A percentile compares a stretch with the other conserved stretches of the same genome.
Evolutionary conservation across 2,888 invertebrate genomes (phyloP).

Genomic region (Callinectes sapidus): DNA sequence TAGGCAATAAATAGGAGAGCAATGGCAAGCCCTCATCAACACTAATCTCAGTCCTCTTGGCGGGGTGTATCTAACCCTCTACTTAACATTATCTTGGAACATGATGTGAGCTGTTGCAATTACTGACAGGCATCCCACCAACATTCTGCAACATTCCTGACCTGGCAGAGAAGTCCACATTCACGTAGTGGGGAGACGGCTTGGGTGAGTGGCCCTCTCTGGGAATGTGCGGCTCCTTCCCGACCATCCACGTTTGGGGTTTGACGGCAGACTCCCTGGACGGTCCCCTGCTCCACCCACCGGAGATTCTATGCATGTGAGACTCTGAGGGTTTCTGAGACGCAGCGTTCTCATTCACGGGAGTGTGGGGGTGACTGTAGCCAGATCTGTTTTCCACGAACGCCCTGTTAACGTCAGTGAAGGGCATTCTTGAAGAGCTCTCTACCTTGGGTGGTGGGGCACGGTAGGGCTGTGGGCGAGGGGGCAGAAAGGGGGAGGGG

Average conservation of each 20-base stretch:
- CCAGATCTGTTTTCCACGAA: neutral
- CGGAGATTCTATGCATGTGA: constrained; percentile 26
- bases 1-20: neutral
- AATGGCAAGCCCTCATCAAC: neutral
- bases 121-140: neutral
- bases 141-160: constrained; percentile 15
- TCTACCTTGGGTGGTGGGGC: neutral
- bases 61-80: neutral
- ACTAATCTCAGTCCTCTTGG: neutral
- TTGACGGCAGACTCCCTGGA: neutral
- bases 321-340: constrained; percentile 5
- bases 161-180: constrained; percentile 55
- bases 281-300: neutral
- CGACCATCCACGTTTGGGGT: neutral
- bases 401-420: neutral
- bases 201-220: constrained; percentile 46
- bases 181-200: constrained; percentile 56
- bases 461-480: constrained; percentile 3
- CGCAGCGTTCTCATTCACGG: neutral
- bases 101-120: constrained; percentile 11
- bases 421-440: neutral
- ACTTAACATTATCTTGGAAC: constrained; percentile 54
- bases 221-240: neutral
- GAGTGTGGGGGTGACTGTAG: neutral
- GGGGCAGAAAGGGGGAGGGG: neutral